Base-by-base conservation (phyloP, 2,888 invertebrate species). In the Salticus scenicus region DNA sequence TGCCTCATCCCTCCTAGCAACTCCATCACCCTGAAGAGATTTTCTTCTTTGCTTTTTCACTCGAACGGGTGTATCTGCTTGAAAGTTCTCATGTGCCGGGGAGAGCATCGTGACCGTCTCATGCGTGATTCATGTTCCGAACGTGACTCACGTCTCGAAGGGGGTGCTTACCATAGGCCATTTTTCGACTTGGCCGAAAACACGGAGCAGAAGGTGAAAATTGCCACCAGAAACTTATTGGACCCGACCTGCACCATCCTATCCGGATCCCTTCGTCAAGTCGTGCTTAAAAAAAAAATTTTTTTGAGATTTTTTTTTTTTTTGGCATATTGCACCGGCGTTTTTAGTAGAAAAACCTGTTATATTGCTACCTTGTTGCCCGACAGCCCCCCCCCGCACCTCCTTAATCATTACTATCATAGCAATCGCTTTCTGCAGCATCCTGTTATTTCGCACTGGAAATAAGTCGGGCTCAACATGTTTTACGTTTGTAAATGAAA, bases 91-190 rank as follows among this genome's bases (percentile, higher is more conserved):
- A 28, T 42, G 71, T 31, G 24, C 28, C 24, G 10, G 33, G n/a
- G n/a, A n/a, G n/a, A n/a, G 24, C 27, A 30, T 70, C 81, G 75
- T 75, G 81, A 70, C 63, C 75, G 51, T n/a, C 37, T 37, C 67
- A 37, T 24, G 70, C 81, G 75, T 70, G 74, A 70, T 70, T 57
- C 57, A 69, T 64, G 74, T n/a, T 20, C n/a, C 67, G 66, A 57
- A 64, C 81, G 81, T 81, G 81, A 82, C 70, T 82, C 81, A 82
- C 81, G 81, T 63, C 28, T 31, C 5, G 28, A 24, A 57, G 24
- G 57, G 47, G 57, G 57, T 57, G 57, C 57, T 57, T 57, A 57
- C 24, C 24, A 4, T 1, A 5, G 2, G 7, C 24, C 7, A 24
- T 57, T 57, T 47, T 57, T 57, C 1, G 20, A 2, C 17, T 24